These are phyloP conservation scores for Epistrophe grossulariae DNA, from an alignment of 2,888 invertebrate species.

Conservation along the genomic window DNA sequence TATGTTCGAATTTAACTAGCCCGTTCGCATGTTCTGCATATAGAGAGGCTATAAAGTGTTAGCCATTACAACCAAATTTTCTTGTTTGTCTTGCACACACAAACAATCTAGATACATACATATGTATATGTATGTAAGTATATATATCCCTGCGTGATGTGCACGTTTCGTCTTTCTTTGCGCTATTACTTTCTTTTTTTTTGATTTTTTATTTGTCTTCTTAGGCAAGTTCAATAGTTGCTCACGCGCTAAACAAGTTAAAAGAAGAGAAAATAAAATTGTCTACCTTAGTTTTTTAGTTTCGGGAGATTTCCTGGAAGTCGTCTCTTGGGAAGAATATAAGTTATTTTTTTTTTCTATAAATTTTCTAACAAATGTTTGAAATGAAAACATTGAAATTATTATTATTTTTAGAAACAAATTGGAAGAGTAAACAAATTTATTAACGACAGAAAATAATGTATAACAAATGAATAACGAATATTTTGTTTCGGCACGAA, in stretches of 20 bases:
- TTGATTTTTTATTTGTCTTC: neutral
- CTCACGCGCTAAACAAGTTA: constrained; percentile 18
- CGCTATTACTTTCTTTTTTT: constrained; percentile 32
- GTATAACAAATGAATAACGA: too few species aligned
- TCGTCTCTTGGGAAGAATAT: neutral
- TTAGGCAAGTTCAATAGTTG: constrained; percentile 33
- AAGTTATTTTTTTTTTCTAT: neutral
- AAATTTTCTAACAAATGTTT: neutral
- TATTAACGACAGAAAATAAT: too few species aligned
- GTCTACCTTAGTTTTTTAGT: neutral
- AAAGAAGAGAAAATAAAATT: constrained; percentile 3
- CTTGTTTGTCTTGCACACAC: constrained; percentile 32
- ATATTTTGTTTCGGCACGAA: too few species aligned
- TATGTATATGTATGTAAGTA: neutral
- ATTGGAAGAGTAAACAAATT: neutral
- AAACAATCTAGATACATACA: neutral
- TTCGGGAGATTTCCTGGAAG: neutral
- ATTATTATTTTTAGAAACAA: neutral
- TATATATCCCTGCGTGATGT: constrained; percentile 21
- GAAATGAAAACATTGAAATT: neutral
- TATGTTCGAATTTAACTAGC: constrained; percentile 15
- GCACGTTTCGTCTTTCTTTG: constrained; percentile 27
- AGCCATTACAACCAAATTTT: constrained; percentile 43
- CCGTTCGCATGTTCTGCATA: neutral
- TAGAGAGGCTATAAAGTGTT: constrained; percentile 1